These are phyloP conservation scores for Drosophila kuntzei DNA, from an alignment of 2,888 invertebrate genomes.

Conservation along the genomic window DNA sequence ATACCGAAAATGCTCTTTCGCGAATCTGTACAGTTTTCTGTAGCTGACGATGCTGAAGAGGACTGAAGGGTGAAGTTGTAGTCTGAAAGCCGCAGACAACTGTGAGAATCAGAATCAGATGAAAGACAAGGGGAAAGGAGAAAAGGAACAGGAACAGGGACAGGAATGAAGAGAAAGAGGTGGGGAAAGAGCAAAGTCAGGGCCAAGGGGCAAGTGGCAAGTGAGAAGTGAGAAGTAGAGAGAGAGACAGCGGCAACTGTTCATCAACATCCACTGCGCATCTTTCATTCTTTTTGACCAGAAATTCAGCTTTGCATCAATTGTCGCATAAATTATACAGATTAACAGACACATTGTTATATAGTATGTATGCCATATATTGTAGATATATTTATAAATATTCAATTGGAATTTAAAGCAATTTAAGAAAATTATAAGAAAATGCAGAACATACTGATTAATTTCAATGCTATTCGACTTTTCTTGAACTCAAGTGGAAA, in stretches of 20 bases:
- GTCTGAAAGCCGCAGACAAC: conserved; percentile 23
- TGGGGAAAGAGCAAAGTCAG: not conserved
- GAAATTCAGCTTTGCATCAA: conserved; percentile 72
- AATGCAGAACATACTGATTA: no score
- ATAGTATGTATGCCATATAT: no score
- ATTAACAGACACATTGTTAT: conserved; percentile 67
- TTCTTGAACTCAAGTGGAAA: no score
- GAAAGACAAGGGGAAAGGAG: not conserved
- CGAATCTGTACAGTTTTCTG: no score
- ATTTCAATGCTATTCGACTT: no score
- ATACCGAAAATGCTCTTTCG: no score
- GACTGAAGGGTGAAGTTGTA: not conserved
- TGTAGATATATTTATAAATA: no score
- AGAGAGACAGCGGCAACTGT: conserved; percentile 5
- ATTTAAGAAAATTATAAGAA: no score
- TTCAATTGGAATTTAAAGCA: conserved; percentile 46
- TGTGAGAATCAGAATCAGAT: conserved; percentile 7
- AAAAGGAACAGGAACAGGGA: not conserved
- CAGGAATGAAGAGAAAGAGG: not conserved
- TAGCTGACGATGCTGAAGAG: not conserved
- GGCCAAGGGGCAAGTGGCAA: not conserved
- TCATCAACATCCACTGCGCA: conserved; percentile 39
- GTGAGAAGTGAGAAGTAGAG: not conserved
- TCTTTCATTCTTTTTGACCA: conserved; percentile 55
- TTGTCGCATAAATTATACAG: conserved; percentile 79